Evolutionary conservation across 2,888 invertebrate genomes (phyloP), one percentile per base, ranked within the genome.

Genomic region (Ptychoptera contaminata): DNA sequence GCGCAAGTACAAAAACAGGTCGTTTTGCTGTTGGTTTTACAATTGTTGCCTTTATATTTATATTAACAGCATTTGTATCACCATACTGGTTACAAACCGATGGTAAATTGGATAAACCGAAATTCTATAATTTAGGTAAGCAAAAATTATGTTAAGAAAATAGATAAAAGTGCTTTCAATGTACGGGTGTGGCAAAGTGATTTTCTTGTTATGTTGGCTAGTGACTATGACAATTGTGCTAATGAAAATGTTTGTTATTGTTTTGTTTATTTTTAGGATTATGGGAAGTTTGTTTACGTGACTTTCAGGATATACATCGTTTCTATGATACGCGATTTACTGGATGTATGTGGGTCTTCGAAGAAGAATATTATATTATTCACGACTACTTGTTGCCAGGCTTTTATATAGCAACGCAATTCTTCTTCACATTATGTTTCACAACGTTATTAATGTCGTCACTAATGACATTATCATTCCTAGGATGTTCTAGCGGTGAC

Each of bases 261-360:
- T 41, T 10, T 16, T 40, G 39, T 32, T 48, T 42, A 30, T 49
- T 67, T 72, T 14, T 62, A 80, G 96, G 96, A 30, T 69, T 96
- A 32, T 96, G 96, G 96, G 84, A 91, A 64, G 90, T 91, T 4
- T 96, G 96, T 61, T 90, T 96, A 56, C 74, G 80, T 54, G 74
- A 82, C 38, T 92, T 91, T 60, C 79, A 83, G 64, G 93, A 94
- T 60, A 77, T 84, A 5, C 81, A 83, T 53, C 80, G 83, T 51
- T 76, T 79, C 62, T 94, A 93, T 65, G 90, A 93, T 56, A 79
- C 77, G 6, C 70, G 72, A 43, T 90, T 90, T 56, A 74, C 71
- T 12, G 90, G 88, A 1, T 96, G 96, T 59, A 91, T 91, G 86
- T 96, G 94, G 92, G 85, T 96, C 48, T 92, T 93, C 58, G 90